A percentile compares a stretch with the other conserved stretches of the same genome.
Conservation (phyloP, 2,888 invertebrate genomes). For the Omphaloscelis lunosa region DNA sequence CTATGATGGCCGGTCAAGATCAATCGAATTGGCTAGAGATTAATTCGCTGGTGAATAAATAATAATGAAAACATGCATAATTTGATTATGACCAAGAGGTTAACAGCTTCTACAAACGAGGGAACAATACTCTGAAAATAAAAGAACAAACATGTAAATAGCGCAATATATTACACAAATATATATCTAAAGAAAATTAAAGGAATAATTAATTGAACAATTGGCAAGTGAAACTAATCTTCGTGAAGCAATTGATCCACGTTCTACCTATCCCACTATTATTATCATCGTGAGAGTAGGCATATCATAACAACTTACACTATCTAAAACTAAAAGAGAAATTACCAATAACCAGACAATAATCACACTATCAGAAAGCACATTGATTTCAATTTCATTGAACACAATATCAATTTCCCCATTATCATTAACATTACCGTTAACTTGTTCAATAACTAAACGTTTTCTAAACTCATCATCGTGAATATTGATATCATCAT, state of each 20-base stretch:
- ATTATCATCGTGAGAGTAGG: not conserved
- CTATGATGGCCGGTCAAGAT: not conserved
- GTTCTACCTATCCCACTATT: not conserved
- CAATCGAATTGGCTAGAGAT: not conserved
- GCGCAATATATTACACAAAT: not conserved
- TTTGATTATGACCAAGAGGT: not conserved
- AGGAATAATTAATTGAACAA: not conserved
- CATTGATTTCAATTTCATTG: conserved; percentile 22
- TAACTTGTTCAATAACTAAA: conserved; percentile 15
- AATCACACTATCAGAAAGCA: not conserved
- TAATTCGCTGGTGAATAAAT: not conserved
- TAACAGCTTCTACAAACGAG: not conserved
- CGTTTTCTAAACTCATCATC: conserved; percentile 51
- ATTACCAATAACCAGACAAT: conserved; percentile 1
- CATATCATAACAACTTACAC: not conserved
- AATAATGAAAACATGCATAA: not conserved
- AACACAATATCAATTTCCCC: conserved; percentile 20
- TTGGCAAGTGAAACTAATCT: not conserved
- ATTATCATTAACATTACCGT: conserved; percentile 12
- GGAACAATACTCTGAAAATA: not conserved
- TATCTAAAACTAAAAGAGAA: conserved; percentile 22
- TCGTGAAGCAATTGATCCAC: not conserved
- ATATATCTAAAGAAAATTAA: not conserved
- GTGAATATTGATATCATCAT: conserved; percentile 37
- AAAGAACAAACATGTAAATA: not conserved